A percentile compares a stretch with the other conserved stretches of the same genome.
Evolutionary conservation across 2,113 vertebrate genomes (phyloP).

Genomic region (Microtus oregoni): DNA sequence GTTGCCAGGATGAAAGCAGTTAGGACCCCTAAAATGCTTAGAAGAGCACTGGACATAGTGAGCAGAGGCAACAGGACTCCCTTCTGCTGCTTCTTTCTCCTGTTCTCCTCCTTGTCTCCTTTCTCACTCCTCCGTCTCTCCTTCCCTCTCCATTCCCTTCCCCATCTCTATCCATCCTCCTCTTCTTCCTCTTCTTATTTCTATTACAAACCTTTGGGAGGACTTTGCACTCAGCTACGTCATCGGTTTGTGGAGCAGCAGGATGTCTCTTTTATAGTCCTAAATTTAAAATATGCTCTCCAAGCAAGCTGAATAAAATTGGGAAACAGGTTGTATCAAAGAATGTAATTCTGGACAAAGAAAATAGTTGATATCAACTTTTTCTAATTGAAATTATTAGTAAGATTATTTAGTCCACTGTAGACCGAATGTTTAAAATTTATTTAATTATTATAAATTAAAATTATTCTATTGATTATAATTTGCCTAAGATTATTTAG

Average conservation of each 20-base stretch:
- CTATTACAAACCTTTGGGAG: neutral
- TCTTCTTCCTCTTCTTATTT: neutral
- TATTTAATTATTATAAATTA: neutral
- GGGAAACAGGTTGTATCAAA: neutral
- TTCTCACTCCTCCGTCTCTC: neutral
- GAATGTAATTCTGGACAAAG: neutral
- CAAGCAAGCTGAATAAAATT: neutral
- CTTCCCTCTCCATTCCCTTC: accelerated
- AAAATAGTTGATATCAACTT: neutral
- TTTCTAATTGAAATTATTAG: neutral
- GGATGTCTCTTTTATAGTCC: neutral
- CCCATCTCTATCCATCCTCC: accelerated
- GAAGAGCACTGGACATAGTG: neutral
- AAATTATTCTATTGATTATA: neutral
- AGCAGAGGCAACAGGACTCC: neutral
- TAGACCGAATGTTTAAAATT: neutral
- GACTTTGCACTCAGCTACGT: slow-evolving; percentile 6
- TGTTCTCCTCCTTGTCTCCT: neutral
- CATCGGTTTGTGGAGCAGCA: neutral
- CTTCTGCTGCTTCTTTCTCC: neutral
- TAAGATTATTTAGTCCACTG: neutral
- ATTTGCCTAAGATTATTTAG: neutral
- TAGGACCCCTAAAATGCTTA: neutral
- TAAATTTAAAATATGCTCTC: slow-evolving; percentile 4
- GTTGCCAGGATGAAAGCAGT: neutral